phyloP scores from a whole-genome alignment of 2,113 vertebrate genomes.

The Notothenia coriiceps region DNA sequence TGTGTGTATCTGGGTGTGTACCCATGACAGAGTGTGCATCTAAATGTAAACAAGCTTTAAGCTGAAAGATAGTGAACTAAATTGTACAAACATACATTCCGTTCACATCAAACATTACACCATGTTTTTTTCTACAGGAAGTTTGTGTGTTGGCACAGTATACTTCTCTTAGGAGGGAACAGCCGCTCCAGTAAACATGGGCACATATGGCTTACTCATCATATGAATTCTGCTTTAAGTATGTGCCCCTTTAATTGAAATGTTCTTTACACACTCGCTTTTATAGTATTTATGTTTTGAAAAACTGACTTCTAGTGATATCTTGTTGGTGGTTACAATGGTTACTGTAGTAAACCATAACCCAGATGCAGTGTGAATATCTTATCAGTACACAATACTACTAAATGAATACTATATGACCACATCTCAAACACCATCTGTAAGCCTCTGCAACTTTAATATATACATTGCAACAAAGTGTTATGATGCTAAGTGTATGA shows the following conservation, averaged over 20 bases:
- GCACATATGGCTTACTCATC: neutral
- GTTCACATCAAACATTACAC: neutral
- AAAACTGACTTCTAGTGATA: neutral
- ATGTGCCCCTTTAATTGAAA: neutral
- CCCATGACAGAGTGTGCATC: neutral
- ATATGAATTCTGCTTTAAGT: neutral
- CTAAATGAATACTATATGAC: constrained; percentile 5
- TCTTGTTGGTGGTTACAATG: neutral
- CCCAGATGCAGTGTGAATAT: neutral
- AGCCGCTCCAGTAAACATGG: neutral
- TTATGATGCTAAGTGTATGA: neutral
- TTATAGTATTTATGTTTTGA: neutral
- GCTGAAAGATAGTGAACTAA: neutral
- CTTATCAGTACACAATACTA: neutral
- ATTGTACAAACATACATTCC: neutral
- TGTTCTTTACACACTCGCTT: neutral
- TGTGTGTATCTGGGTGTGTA: no score
- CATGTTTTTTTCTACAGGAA: neutral
- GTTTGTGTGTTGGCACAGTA: neutral
- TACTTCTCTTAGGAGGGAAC: neutral
- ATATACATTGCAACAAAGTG: neutral
- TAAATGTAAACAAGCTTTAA: neutral
- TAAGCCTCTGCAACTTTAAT: neutral
- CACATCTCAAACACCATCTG: neutral
- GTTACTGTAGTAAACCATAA: neutral